These are phyloP conservation scores for Catharus minimus DNA, from an alignment of 2,113 vertebrate species.

Conservation along the genomic window DNA sequence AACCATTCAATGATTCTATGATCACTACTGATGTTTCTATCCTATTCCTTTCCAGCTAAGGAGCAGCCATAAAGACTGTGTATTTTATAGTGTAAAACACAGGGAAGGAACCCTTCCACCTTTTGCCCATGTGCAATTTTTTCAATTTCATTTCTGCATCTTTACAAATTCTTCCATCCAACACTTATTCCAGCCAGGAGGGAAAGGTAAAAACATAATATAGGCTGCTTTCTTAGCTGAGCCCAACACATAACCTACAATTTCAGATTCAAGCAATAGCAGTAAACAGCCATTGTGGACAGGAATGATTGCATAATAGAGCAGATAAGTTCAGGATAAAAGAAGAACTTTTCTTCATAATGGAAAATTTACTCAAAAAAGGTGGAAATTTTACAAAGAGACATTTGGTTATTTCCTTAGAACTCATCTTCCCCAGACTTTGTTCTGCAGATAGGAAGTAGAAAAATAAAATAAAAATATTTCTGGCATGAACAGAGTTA, in stretches of 20 bases:
- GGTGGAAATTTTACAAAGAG: conserved; percentile 17
- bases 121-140: background rate
- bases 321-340: background rate
- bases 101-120: background rate
- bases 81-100: background rate
- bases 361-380: conserved; percentile 22
- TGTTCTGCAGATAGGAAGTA: conserved; percentile 34
- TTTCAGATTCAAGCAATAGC: conserved; percentile 29
- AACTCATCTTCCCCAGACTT: conserved; percentile 6
- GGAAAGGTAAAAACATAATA: background rate
- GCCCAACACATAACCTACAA: background rate
- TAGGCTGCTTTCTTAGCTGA: background rate
- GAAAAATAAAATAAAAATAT: conserved; percentile 65
- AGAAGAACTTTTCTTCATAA: background rate
- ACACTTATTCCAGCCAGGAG: background rate
- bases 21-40: background rate
- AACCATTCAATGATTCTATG: background rate
- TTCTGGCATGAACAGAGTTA: conserved; percentile 61
- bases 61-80: background rate
- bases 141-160: background rate
- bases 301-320: conserved; percentile 31
- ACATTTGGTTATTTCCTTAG: conserved; percentile 12
- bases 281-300: background rate
- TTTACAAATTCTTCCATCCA: background rate
- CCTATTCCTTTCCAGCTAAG: background rate